Base-by-base conservation (phyloP, 2,888 invertebrate genomes). In the Venusia cambrica region DNA sequence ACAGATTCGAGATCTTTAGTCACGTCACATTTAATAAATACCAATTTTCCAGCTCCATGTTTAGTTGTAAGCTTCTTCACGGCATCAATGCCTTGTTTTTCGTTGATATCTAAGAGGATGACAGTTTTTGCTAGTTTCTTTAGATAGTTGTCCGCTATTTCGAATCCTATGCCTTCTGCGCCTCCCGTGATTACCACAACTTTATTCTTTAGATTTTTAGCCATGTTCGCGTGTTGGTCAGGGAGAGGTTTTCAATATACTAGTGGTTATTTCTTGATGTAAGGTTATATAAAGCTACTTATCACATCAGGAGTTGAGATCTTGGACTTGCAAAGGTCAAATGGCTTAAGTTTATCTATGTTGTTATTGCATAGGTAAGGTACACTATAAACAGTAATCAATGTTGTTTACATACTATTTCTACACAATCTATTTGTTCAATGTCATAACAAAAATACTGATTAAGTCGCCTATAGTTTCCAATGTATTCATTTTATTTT, bases 21-120 rank as follows among this genome's bases (percentile, higher is more conserved):
- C 1, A 89, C 87, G 27, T 90, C 88, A 32, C 81, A 76, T 38
- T 75, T 72, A 14, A 87, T 60, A 46, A 84, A 90, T n/a, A 74
- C 54, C 0, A 73, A 79, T 38, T 68, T 79, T 2, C 69, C 62
- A 4, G 57, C 48, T 1, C 88, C 89, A 27, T 77, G 79, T 44
- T 74, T 70, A 0, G 63, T 45, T 5, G 73, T 77, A 0, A 90
- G 51, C 9, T 62, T 61, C 18, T 66, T 63, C 0, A 60, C 71
- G 0, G 83, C 71, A 18, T 68, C 60, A 8, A 65, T 52, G 3
- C 88, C 69, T 18, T 38, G 20, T 7, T 39, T 40, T 29, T 62
- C 51, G 15, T 52, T 44, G 0, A 62, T 38, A 10, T 70, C 71
- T 1, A 68, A 30, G 2, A 72, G 21, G 2, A 68, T 38, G 1